Conservation (phyloP, 2,113 vertebrate species). For the Garra rufa region DNA sequence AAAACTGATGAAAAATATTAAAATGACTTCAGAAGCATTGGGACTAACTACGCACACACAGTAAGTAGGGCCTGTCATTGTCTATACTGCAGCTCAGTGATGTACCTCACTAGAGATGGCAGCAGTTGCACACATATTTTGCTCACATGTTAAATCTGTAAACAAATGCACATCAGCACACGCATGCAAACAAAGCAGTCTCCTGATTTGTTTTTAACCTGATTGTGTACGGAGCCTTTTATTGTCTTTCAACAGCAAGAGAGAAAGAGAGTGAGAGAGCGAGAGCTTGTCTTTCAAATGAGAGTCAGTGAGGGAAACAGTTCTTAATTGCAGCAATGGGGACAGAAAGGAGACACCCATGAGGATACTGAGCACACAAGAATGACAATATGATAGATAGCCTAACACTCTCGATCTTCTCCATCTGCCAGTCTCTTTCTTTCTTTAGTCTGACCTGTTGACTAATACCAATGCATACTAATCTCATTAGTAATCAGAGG, state of each 20-base stretch:
- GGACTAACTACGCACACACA: neutral
- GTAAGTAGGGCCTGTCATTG: neutral
- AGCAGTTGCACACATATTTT: neutral
- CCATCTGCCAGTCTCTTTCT: neutral
- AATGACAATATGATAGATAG: constrained; percentile 38
- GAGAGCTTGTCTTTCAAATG: constrained; percentile 20
- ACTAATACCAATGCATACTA: neutral
- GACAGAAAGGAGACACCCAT: constrained; percentile 28
- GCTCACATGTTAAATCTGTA: neutral
- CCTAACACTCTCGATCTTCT: neutral
- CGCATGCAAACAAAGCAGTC: constrained; percentile 1
- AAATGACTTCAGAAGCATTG: constrained; percentile 27
- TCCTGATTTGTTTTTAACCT: neutral
- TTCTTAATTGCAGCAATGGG: constrained; percentile 34
- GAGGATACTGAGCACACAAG: constrained; percentile 24
- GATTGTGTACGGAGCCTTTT: constrained; percentile 1
- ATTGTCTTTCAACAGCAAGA: neutral
- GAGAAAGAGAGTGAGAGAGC: neutral
- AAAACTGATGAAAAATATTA: neutral
- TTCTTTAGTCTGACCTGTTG: neutral
- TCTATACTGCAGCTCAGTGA: neutral
- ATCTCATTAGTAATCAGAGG: neutral
- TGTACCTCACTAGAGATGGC: neutral
- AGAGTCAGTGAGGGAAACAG: constrained; percentile 24
- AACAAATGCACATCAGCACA: neutral